These are phyloP conservation scores for Micromys minutus DNA, from an alignment of 2,113 vertebrate genomes.

Conservation along the genomic window DNA sequence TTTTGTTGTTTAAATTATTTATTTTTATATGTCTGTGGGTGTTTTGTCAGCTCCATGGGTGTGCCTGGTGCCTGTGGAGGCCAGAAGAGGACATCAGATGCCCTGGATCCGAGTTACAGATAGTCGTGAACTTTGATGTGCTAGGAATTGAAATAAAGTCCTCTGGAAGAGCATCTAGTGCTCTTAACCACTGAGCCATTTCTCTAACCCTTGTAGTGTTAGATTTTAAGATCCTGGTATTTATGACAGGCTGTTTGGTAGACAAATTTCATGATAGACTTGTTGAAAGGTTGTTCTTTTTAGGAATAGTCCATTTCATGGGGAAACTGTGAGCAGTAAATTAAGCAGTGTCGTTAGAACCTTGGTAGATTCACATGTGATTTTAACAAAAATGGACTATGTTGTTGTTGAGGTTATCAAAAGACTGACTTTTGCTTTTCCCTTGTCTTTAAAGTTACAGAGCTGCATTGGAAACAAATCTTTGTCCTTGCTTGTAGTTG, in stretches of 20 bases:
- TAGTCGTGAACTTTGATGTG: not conserved
- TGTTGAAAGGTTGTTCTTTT: conserved; percentile 33
- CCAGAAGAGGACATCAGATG: not conserved
- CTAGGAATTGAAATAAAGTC: not conserved
- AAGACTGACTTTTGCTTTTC: not conserved
- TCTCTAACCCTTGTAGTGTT: not conserved
- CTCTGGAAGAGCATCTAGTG: not conserved
- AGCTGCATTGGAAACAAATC: conserved; percentile 45
- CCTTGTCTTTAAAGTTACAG: not conserved
- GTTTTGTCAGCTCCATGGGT: not conserved
- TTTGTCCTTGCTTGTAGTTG: not conserved
- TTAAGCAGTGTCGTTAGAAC: not conserved
- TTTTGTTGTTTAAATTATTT: not conserved
- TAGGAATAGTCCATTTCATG: conserved; percentile 30
- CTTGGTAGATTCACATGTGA: not conserved
- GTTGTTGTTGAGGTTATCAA: conserved; percentile 25
- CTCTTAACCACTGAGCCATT: not conserved
- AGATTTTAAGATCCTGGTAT: conserved; percentile 26
- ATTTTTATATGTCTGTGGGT: not conserved
- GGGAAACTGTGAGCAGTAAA: conserved; percentile 40
- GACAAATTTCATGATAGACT: not conserved
- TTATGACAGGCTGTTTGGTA: conserved; percentile 19
- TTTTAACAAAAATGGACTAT: conserved; percentile 17
- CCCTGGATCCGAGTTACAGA: not conserved
- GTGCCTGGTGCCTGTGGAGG: not conserved